These are phyloP conservation scores for Acrocyrtus sp. DNA, from an alignment of 2,888 invertebrate genomes.

Conservation along the genomic window DNA sequence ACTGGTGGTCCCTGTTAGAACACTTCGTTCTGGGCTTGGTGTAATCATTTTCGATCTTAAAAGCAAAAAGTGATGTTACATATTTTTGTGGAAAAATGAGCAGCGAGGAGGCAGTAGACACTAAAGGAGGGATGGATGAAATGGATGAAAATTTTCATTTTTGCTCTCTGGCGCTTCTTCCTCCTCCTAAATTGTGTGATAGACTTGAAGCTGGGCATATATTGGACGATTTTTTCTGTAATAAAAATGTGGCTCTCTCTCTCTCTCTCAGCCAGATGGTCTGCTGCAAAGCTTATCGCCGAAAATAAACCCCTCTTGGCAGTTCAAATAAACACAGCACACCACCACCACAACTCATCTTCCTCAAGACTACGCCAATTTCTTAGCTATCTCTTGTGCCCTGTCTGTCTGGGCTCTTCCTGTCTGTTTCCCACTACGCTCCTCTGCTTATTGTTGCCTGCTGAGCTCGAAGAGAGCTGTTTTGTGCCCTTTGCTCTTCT, in stretches of 20 bases:
- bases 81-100: not conserved
- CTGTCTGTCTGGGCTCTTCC: too few species aligned
- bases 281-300: conserved; percentile 57
- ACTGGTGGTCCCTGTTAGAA: not conserved
- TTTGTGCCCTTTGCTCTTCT: conserved; percentile 9
- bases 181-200: not conserved
- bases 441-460: conserved; percentile 8
- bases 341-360: conserved; percentile 57
- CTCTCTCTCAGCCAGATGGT: conserved; percentile 54
- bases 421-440: not conserved
- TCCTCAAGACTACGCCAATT: conserved; percentile 57
- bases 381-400: conserved; percentile 54
- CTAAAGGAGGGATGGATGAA: not conserved
- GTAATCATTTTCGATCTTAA: not conserved
- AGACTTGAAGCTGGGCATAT: too few species aligned
- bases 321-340: conserved; percentile 60
- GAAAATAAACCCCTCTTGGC: conserved; percentile 61
- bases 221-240: not conserved
- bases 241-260: conserved; percentile 21
- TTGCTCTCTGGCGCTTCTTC: not conserved
- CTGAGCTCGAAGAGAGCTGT: conserved; percentile 8
- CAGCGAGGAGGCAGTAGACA: not conserved
- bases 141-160: too few species aligned
- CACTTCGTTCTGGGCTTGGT: not conserved
- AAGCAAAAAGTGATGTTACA: conserved; percentile 1